Base-by-base conservation (phyloP, 2,888 invertebrate genomes). In the Himalopsyche japonica region DNA sequence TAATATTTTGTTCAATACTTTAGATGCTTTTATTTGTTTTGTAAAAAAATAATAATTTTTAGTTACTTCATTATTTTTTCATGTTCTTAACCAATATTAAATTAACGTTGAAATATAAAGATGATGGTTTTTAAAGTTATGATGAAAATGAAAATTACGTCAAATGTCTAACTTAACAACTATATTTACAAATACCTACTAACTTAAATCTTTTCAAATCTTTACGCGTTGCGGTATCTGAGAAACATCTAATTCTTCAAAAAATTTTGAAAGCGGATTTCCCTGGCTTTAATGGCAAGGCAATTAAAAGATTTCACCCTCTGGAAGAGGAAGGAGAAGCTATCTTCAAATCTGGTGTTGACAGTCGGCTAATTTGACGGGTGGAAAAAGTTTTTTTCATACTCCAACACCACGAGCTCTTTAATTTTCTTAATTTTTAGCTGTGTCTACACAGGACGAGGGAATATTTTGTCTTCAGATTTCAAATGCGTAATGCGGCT, bases 331-430 rank as follows among this genome's bases (percentile, higher is more conserved):
- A 7, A 15, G 32, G 30, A 32, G 81, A 47, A 24, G 80, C 49
- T 57, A 57, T 57, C 57, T 57, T 57, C 57, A 57, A 57, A 57
- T 20, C 86, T 86, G 86, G 80, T 34, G 37, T 47, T 86, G 86
- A 86, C 86, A 86, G 84, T 84, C 64, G 78, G 77, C 78, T 86
- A 86, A 86, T 86, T 86, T 86, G 86, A 86, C 86, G 81, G 81
- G 82, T 57, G 20, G 57, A 20, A 57, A 57, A 76, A 78, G n/a
- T 78, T 78, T 78, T 78, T 78, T 37, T 20, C 20, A 34, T 78
- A 34, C 24, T 24, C 12, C 32, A 32, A 78, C 78, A 24, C 34
- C 37, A 24, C 32, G 78, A 24, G 78, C 34, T 18, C 37, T 78
- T 37, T 78, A 24, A 78, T 43, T 32, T 78, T 78, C 24, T 6